These are phyloP conservation scores for Phataginus tetradactyla DNA, from an alignment of 2,797 vertebrate species.

Conservation along the genomic window DNA sequence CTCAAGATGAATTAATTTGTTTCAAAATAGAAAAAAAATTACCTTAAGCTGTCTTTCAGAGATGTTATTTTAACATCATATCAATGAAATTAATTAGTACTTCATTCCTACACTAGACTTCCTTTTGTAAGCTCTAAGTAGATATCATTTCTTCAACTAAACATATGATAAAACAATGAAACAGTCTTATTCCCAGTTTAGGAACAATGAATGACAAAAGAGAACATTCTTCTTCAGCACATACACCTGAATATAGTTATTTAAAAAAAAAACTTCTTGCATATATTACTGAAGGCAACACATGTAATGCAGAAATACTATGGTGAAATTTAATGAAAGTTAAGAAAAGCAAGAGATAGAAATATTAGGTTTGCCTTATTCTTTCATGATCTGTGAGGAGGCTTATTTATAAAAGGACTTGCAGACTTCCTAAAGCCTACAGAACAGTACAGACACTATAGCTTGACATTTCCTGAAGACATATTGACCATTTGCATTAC, in stretches of 20 bases:
- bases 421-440: not conserved
- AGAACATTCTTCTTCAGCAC: not conserved
- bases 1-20: constrained; percentile 1
- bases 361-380: not conserved
- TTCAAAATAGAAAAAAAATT: constrained; percentile 1
- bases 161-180: constrained; percentile 13
- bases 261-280: not conserved
- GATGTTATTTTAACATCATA: not conserved
- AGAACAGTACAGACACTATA: not conserved
- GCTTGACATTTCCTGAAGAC: not conserved
- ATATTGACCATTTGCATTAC: not conserved
- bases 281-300: not conserved
- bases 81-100: constrained; percentile 26
- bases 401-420: not conserved
- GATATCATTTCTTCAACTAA: not conserved
- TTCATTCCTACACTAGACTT: not conserved
- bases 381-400: not conserved
- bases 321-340: not conserved
- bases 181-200: not conserved
- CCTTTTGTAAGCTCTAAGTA: not conserved
- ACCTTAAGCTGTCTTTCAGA: constrained; percentile 2
- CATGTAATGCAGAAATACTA: not conserved
- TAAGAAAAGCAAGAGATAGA: not conserved
- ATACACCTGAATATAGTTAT: not conserved
- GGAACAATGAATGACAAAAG: not conserved